Percentiles rank a stretch among this genome's conserved stretches.
Evolutionary conservation across 1,140 invertebrate species (phyloP).

Genomic region (Harpegnathos saltator): DNA sequence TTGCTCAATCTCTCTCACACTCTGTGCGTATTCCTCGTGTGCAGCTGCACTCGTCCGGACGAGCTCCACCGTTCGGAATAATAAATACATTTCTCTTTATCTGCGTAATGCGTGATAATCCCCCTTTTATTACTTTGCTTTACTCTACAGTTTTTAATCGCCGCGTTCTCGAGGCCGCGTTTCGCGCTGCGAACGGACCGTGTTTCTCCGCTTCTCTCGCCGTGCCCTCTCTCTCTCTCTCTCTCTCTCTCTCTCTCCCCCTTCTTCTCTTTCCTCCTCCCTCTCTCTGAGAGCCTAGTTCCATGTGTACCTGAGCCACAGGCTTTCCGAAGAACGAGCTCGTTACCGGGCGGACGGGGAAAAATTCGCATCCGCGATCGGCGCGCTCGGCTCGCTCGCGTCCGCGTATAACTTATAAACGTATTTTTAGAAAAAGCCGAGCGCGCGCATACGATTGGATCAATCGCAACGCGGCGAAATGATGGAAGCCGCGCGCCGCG

Average conservation of each 20-base stretch:
- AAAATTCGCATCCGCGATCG: constrained; percentile 28
- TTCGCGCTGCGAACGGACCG: background rate
- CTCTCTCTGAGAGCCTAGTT: background rate
- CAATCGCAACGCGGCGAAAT: constrained; percentile 1
- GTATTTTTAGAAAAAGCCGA: constrained; percentile 13
- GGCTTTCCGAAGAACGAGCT: constrained; percentile 49
- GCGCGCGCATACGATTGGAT: constrained; percentile 38
- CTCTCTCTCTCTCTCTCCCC: background rate
- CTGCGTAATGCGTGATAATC: constrained; percentile 46
- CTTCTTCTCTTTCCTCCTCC: background rate
- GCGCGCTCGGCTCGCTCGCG: constrained; percentile 1
- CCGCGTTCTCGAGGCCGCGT: background rate
- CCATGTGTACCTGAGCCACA: constrained; percentile 2
- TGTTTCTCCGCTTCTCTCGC: background rate
- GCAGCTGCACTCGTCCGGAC: constrained; percentile 11
- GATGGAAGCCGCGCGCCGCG: constrained; percentile 38
- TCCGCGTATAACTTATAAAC: constrained; percentile 30
- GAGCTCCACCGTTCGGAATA: constrained; percentile 5
- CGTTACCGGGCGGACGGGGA: constrained; percentile 13
- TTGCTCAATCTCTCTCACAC: constrained; percentile 37
- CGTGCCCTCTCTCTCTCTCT: background rate
- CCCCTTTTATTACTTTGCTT: constrained; percentile 1
- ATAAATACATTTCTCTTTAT: constrained; percentile 30
- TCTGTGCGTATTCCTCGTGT: constrained; percentile 17
- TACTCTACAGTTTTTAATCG: constrained; percentile 45